These are phyloP conservation scores for Vidua macroura DNA, from an alignment of 2,113 vertebrate species.

Conservation along the genomic window DNA sequence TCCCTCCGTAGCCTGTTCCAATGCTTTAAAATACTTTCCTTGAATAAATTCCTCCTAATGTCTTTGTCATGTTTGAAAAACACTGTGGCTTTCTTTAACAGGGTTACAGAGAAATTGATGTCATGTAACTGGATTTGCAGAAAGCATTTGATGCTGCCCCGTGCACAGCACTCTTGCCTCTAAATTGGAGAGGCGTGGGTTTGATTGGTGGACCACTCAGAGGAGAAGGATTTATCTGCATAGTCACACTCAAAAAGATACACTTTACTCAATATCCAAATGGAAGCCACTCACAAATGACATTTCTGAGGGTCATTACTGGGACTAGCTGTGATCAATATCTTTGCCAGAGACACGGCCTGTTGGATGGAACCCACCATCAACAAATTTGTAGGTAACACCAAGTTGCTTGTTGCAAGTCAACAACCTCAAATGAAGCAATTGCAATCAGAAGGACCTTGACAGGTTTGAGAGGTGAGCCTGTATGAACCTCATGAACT, in stretches of 20 bases:
- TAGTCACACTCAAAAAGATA: neutral
- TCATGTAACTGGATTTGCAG: neutral
- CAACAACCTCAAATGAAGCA: no score
- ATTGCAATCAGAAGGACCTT: neutral
- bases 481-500: neutral
- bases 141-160: neutral
- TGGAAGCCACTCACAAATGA: neutral
- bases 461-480: neutral
- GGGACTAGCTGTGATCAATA: neutral
- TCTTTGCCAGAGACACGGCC: neutral
- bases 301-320: neutral
- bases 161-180: neutral
- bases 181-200: neutral
- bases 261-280: neutral
- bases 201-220: neutral
- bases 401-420: neutral
- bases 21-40: neutral
- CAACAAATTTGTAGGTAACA: neutral
- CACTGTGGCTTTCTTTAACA: neutral
- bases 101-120: neutral
- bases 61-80: neutral
- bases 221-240: neutral
- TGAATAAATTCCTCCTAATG: neutral
- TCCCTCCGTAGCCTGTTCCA: neutral
- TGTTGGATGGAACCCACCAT: neutral